Percentiles rank a stretch among this genome's conserved stretches.
Evolutionary conservation across 2,113 vertebrate species (phyloP).

Genomic region (Octodon degus): DNA sequence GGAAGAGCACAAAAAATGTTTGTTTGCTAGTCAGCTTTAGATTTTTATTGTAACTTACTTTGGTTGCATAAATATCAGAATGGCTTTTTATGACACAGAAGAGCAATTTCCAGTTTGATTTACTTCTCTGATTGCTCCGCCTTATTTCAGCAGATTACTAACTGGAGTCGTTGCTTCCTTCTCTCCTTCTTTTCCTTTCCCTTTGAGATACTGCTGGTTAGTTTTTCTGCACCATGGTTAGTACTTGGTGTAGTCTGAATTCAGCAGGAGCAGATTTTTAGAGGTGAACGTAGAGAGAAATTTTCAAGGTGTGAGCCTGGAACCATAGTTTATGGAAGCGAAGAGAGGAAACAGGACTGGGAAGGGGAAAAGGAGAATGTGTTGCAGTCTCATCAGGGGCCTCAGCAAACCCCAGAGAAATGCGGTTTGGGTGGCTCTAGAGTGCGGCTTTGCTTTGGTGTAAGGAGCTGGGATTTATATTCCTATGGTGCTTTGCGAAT

Average conservation of each 20-base stretch:
- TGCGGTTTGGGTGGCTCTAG: not conserved
- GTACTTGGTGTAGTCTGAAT: not conserved
- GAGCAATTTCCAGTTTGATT: not conserved
- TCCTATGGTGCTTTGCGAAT: not conserved
- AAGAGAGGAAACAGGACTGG: not conserved
- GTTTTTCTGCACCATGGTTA: not conserved
- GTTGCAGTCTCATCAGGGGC: not conserved
- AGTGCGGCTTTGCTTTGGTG: not conserved
- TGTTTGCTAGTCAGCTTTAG: not conserved
- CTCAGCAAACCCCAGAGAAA: not conserved
- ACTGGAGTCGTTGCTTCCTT: rapidly evolving
- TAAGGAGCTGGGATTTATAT: not conserved
- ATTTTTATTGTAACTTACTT: not conserved
- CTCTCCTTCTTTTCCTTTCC: not conserved
- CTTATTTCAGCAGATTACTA: not conserved
- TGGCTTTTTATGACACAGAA: not conserved
- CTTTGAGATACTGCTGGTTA: not conserved
- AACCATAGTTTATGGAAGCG: not conserved
- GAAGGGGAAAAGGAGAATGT: not conserved
- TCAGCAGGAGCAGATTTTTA: not conserved
- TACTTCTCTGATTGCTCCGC: not conserved
- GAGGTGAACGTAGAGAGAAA: not conserved
- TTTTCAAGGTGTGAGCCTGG: not conserved
- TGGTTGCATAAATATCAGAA: not conserved
- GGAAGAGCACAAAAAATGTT: not conserved